Evolutionary conservation across 2,888 invertebrate species (phyloP).

Genomic region (Apantesis nais): DNA sequence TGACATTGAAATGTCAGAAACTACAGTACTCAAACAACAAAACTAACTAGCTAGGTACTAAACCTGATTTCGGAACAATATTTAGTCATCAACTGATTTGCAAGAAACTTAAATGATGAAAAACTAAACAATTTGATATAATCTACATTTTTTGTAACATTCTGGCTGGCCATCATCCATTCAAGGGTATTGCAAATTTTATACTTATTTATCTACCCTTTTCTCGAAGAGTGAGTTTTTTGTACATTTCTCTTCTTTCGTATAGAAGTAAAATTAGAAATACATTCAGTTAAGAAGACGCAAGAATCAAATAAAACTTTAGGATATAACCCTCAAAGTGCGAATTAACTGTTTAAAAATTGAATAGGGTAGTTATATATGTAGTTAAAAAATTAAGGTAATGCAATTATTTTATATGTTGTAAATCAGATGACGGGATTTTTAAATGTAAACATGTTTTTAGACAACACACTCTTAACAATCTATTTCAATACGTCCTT

Average conservation of each 20-base stretch:
- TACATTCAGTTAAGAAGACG: not conserved
- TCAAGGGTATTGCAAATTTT: not conserved
- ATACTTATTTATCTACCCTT: not conserved
- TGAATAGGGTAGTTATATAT: too few relatives aligned
- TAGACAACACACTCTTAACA: constrained; percentile 36
- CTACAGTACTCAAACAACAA: too few relatives aligned
- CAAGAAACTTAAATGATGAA: too few relatives aligned
- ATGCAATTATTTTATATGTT: not conserved
- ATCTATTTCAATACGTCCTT: constrained; percentile 47
- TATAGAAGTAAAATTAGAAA: not conserved
- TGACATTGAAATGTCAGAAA: too few relatives aligned
- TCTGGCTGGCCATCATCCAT: too few relatives aligned
- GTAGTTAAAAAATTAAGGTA: not conserved
- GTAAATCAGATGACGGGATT: constrained; percentile 27
- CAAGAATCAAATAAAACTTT: not conserved
- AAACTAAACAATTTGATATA: too few relatives aligned
- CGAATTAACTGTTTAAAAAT: not conserved
- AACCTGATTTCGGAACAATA: too few relatives aligned
- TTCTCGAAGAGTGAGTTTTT: not conserved
- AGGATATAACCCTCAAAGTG: not conserved
- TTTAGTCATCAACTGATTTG: too few relatives aligned
- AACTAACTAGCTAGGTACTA: too few relatives aligned
- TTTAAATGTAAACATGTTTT: constrained; percentile 36
- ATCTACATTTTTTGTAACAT: too few relatives aligned
- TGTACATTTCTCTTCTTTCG: not conserved